Evolutionary conservation across 2,888 invertebrate genomes (phyloP).

Genomic region (Drosophila falleni): DNA sequence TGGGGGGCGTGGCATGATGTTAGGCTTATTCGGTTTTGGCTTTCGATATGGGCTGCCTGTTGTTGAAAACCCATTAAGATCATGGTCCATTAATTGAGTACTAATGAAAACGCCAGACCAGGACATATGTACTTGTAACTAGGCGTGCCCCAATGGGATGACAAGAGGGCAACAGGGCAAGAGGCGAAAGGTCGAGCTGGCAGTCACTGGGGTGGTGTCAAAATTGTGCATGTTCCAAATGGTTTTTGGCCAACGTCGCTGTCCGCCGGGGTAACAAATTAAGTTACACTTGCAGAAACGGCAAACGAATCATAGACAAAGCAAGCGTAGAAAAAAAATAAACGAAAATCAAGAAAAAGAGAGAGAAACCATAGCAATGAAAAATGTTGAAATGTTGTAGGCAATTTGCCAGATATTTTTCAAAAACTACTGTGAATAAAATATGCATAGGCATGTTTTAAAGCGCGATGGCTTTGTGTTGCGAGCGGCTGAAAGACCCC

Average conservation of each 20-base stretch:
- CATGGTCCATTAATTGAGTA: constrained; percentile 82
- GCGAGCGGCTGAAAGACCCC: neutral
- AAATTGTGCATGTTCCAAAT: constrained; percentile 78
- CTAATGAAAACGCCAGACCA: constrained; percentile 70
- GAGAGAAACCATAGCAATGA: constrained; percentile 22
- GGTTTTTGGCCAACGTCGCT: constrained; percentile 60
- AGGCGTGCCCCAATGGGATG: constrained; percentile 35
- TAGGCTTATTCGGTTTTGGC: constrained; percentile 50
- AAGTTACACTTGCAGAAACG: constrained; percentile 76
- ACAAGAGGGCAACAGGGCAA: neutral
- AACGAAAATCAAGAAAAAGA: neutral
- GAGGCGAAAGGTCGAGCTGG: neutral
- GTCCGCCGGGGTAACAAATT: constrained; percentile 54
- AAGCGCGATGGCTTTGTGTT: constrained; percentile 54
- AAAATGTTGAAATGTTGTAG: constrained; percentile 23
- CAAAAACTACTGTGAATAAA: constrained; percentile 54
- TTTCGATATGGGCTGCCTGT: constrained; percentile 48
- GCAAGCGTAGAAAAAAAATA: neutral
- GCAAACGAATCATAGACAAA: constrained; percentile 62
- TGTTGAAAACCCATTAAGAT: constrained; percentile 81
- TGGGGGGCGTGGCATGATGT: constrained; percentile 18
- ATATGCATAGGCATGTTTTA: constrained; percentile 74
- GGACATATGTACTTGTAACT: constrained; percentile 67
- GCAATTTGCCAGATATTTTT: constrained; percentile 49
- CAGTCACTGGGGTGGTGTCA: constrained; percentile 57